Conservation (phyloP, 2,113 vertebrate species). For the Gasterosteus aculeatus region DNA sequence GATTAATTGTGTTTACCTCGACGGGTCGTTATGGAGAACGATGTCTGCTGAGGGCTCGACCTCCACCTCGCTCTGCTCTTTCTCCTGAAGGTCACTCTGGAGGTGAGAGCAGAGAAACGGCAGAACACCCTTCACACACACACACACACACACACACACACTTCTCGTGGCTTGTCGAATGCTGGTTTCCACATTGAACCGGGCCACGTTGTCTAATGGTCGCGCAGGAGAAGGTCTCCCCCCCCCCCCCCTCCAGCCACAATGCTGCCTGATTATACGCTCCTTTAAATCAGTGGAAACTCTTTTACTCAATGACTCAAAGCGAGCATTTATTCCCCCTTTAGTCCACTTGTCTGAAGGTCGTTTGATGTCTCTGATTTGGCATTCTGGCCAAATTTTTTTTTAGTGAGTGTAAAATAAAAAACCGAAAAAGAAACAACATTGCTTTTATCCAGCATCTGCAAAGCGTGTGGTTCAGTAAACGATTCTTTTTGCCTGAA, state of each 20-base stretch:
- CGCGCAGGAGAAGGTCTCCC: slow-evolving; percentile 42
- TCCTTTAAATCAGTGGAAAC: slow-evolving; percentile 46
- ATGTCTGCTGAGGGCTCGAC: slow-evolving; percentile 36
- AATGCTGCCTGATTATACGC: slow-evolving; percentile 78
- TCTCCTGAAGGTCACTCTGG: slow-evolving; percentile 20
- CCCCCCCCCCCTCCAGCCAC: slow-evolving; percentile 60
- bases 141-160: too few relatives aligned
- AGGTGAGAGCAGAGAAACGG: slow-evolving; percentile 3
- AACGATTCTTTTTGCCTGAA: slow-evolving; percentile 11
- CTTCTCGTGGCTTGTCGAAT: not conserved
- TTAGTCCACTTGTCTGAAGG: slow-evolving; percentile 42
- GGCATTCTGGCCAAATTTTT: slow-evolving; percentile 11
- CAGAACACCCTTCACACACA: too few relatives aligned
- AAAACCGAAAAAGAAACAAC: not conserved
- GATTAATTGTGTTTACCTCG: slow-evolving; percentile 78
- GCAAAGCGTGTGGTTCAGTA: slow-evolving; percentile 7
- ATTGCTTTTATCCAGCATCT: slow-evolving; percentile 12
- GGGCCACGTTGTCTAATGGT: slow-evolving; percentile 61
- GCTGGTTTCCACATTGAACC: not conserved
- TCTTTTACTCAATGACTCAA: slow-evolving; percentile 49
- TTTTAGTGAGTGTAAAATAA: not conserved
- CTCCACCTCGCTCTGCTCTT: slow-evolving; percentile 15
- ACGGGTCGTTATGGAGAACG: slow-evolving; percentile 56
- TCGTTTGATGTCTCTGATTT: slow-evolving; percentile 29
- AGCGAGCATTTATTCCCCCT: slow-evolving; percentile 31